Base-by-base conservation (phyloP, 2,797 vertebrate genomes). In the Pterois miles region DNA sequence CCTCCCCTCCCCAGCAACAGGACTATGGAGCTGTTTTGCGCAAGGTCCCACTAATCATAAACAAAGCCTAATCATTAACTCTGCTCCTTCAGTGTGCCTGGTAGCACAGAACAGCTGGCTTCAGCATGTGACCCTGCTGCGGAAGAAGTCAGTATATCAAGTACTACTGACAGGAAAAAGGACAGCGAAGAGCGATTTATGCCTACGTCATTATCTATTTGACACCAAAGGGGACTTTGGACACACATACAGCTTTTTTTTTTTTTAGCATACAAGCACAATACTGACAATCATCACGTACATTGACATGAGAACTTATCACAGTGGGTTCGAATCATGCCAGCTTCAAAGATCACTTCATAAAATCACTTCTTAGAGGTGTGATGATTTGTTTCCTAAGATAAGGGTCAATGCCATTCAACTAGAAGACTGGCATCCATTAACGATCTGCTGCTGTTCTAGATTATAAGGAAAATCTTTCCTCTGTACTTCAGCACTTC, bases 11-110 rank as follows among this genome's bases (percentile, higher is more conserved):
- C 79, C 85, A 86, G 80, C 68, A 78, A 81, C 62, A 56, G 83
- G 68, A 78, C 81, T 83, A 71, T 69, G 68, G 60, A 91, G 74
- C 81, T 2, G 6, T 76, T 89, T 92, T 93, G 91, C 85, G 78
- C 91, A 95, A 94, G 62, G 59, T 52, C 71, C 18, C 48, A 72
- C 89, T 89, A 95, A 94, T 94, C 94, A 95, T 94, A 94, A 94
- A 95, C 87, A 89, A 86, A 74, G 81, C 62, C 78, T 92, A 95
- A 96, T 95, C 74, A 95, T 95, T 95, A 95, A 95, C 94, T 84
- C 56, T 77, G 76, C 84, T 91, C 83, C 89, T 88, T 90, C 76
- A 48, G 80, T 23, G n/a, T 33, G 65, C 74, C 52, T 65, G 74
- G 80, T 36, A 52, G 83, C 71, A 38, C 40, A 57, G 67, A 77